These are phyloP conservation scores for Drosophila subsilvestris DNA, from an alignment of 2,888 invertebrate species.

Conservation along the genomic window DNA sequence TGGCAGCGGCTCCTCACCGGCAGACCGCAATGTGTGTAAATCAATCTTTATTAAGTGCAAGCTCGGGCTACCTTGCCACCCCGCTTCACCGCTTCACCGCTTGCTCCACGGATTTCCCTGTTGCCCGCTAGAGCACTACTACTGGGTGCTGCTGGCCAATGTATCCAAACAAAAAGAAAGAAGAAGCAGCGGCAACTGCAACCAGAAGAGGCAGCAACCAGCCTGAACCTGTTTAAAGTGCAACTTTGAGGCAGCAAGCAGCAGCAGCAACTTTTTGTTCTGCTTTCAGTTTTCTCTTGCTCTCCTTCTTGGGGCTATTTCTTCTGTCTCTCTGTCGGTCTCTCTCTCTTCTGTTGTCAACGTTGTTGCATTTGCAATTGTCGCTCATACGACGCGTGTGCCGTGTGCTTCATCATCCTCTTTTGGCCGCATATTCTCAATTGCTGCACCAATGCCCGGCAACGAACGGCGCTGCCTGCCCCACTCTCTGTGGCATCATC, in stretches of 20 bases:
- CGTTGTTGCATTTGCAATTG: conserved; percentile 26
- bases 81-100: conserved; percentile 8
- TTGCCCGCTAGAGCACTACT: neutral
- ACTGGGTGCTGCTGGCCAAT: conserved; percentile 14
- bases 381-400: conserved; percentile 55
- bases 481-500: conserved; percentile 5
- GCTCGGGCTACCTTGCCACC: conserved; percentile 18
- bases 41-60: conserved; percentile 73
- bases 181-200: conserved; percentile 42
- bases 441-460: conserved; percentile 62
- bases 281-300: conserved; percentile 17
- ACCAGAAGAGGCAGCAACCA: conserved; percentile 31
- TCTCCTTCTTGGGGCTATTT: neutral
- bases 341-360: conserved; percentile 25
- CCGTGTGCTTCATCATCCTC: conserved; percentile 13
- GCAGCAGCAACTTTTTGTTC: conserved; percentile 3
- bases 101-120: conserved; percentile 42
- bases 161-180: conserved; percentile 44
- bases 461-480: conserved; percentile 29
- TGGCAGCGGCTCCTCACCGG: conserved; percentile 29
- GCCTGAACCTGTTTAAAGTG: conserved; percentile 65
- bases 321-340: neutral
- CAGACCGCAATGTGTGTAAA: conserved; percentile 65
- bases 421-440: conserved; percentile 29
- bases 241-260: conserved; percentile 60